Conservation (phyloP, 1,140 invertebrate species). For the Pentalonia nigronervosa region DNA sequence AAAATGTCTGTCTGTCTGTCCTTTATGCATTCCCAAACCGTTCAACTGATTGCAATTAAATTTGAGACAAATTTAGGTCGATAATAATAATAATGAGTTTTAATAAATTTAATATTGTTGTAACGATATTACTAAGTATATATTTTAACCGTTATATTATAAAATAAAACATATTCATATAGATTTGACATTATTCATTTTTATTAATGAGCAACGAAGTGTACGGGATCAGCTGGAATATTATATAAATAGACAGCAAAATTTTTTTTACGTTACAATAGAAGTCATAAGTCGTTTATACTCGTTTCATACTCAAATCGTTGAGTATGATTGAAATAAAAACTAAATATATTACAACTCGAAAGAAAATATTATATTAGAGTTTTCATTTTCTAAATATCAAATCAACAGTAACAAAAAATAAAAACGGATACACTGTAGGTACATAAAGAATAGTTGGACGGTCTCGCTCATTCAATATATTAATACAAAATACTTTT, state of each 20-base stretch:
- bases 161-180: no score
- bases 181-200: no score
- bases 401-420: neutral
- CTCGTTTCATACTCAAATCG: neutral
- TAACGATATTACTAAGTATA: no score
- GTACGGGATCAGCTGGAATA: no score
- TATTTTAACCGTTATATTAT: no score
- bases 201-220: no score
- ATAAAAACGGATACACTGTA: neutral
- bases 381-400: neutral
- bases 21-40: no score
- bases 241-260: neutral
- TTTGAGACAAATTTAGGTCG: no score
- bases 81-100: no score
- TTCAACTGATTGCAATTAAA: no score
- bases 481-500: neutral
- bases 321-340: neutral
- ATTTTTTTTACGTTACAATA: neutral
- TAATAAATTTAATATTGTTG: no score
- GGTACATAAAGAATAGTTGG: neutral
- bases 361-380: neutral
- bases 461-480: neutral
- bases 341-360: neutral
- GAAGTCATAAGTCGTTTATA: neutral
- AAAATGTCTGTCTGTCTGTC: no score